Evolutionary conservation across 2,113 vertebrate genomes (phyloP).

Genomic region (Catharus minimus): DNA sequence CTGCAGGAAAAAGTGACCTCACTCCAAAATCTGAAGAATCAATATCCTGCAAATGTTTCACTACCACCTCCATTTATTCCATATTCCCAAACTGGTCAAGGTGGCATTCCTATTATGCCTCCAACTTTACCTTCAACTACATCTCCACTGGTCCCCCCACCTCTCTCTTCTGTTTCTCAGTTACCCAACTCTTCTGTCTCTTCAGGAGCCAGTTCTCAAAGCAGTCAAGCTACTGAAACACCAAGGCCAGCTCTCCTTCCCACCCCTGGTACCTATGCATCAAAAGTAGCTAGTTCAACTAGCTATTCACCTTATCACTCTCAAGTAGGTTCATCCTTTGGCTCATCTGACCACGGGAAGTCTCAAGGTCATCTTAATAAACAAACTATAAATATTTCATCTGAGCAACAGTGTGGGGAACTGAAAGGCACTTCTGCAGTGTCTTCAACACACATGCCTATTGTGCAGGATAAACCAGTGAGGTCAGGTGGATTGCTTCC

Average conservation of each 20-base stretch:
- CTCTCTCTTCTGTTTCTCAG: slow-evolving; percentile 72
- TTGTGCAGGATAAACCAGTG: slow-evolving; percentile 69
- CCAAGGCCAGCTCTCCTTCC: slow-evolving; percentile 75
- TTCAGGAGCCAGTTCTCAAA: slow-evolving; percentile 66
- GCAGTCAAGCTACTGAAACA: slow-evolving; percentile 67
- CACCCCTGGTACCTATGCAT: slow-evolving; percentile 71
- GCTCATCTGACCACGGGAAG: slow-evolving; percentile 72
- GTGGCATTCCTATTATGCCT: slow-evolving; percentile 63
- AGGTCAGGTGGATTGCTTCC: slow-evolving; percentile 75
- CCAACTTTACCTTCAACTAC: slow-evolving; percentile 72
- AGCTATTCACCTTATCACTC: slow-evolving; percentile 65
- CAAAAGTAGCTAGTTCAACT: slow-evolving; percentile 50
- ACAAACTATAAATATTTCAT: slow-evolving; percentile 59
- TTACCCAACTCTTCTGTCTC: slow-evolving; percentile 56
- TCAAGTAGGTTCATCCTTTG: slow-evolving; percentile 60
- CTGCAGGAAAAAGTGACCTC: slow-evolving; percentile 88
- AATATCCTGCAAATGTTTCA: slow-evolving; percentile 80
- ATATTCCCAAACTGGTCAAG: slow-evolving; percentile 71
- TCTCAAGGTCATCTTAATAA: slow-evolving; percentile 66
- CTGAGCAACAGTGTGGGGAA: slow-evolving; percentile 73
- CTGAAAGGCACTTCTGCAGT: slow-evolving; percentile 21
- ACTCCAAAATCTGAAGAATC: slow-evolving; percentile 86
- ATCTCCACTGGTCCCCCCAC: slow-evolving; percentile 61
- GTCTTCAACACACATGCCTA: slow-evolving; percentile 49
- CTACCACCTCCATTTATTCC: slow-evolving; percentile 82